Evolutionary conservation across 2,888 invertebrate genomes (phyloP), one percentile per base, ranked within the genome.

Genomic region (Sarcophaga carnaria): DNA sequence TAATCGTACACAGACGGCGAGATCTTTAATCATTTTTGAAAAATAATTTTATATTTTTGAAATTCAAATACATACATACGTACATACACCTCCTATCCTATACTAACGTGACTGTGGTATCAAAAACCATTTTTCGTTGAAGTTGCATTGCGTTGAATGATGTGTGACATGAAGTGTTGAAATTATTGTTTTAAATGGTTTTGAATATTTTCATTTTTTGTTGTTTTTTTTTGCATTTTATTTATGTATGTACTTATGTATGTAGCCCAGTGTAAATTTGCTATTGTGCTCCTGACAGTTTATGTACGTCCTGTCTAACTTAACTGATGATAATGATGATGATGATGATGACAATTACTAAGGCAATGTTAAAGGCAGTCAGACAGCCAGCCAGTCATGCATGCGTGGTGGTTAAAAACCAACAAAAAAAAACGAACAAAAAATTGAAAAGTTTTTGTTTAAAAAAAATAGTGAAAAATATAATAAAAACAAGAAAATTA

Each of bases 101-200:
- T 1, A 37, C 37, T 37, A 10, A 2, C 37, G 6, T 37, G 37
- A 10, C 37, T 37, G 37, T 54, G 12, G 17, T 12, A 54, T 12
- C 12, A 54, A 54, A 54, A 17, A 54, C 54, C 5, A 54, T 17
- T 14, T 14, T 14, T 14, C 54, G 54, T 54, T 54, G 17, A 54
- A 54, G 54, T 54, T 54, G 54, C 54, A 54, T 17, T 54, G 3
- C 54, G 79, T 74, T 83, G 87, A 87, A 81, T 86, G 86, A 86
- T 77, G 83, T 83, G 80, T 84, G 89, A 82, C 85, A 88, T 87
- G 88, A 86, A 88, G 88, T 88, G 89, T 86, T 86, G 87, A 89
- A 89, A 88, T 88, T 88, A 88, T 89, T 88, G 88, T 88, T 87
- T 88, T 89, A 88, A 88, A 89, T 89, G 85, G 78, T 82, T 88